phyloP scores from a whole-genome alignment of 2,797 vertebrate species.

The Dendrocincla tyrannina region DNA sequence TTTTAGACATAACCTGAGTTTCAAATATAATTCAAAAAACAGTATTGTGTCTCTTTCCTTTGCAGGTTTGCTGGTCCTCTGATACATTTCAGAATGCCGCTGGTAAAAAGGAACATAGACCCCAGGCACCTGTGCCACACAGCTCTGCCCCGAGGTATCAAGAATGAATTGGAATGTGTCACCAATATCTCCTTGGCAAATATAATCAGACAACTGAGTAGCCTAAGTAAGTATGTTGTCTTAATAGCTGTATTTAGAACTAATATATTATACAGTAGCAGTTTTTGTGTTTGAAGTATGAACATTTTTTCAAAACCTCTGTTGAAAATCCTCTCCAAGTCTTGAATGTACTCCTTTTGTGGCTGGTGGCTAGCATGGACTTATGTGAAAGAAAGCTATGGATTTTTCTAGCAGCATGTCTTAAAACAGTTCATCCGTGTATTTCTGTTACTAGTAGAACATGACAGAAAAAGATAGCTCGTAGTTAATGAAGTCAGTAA shows the following conservation, averaged over 20 bases:
- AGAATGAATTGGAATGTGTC: slow-evolving; percentile 98
- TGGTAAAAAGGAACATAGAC: slow-evolving; percentile 98
- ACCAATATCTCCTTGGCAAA: slow-evolving; percentile 98
- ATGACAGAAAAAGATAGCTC: not conserved
- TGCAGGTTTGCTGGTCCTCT: slow-evolving; percentile 67
- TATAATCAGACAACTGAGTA: slow-evolving; percentile 98
- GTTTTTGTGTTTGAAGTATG: not conserved
- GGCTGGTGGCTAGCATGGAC: not conserved
- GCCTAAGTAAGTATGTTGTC: slow-evolving; percentile 89
- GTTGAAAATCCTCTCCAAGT: not conserved
- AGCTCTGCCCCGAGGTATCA: slow-evolving; percentile 91
- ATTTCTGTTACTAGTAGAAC: not conserved
- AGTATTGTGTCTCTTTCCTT: slow-evolving; percentile 9
- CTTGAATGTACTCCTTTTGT: not conserved
- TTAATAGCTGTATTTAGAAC: not conserved
- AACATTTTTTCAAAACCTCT: not conserved
- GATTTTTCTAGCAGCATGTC: not conserved
- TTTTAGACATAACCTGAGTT: not conserved
- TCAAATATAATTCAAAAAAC: not conserved
- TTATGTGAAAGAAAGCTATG: not conserved
- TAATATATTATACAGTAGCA: not conserved
- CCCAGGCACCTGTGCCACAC: slow-evolving; percentile 98
- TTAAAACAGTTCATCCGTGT: not conserved
- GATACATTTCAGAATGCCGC: slow-evolving; percentile 87
- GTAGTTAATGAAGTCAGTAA: not conserved